Evolutionary conservation across 2,113 vertebrate species (phyloP), one percentile per base, ranked within the genome.

Genomic region (Chionodraco myersi): DNA sequence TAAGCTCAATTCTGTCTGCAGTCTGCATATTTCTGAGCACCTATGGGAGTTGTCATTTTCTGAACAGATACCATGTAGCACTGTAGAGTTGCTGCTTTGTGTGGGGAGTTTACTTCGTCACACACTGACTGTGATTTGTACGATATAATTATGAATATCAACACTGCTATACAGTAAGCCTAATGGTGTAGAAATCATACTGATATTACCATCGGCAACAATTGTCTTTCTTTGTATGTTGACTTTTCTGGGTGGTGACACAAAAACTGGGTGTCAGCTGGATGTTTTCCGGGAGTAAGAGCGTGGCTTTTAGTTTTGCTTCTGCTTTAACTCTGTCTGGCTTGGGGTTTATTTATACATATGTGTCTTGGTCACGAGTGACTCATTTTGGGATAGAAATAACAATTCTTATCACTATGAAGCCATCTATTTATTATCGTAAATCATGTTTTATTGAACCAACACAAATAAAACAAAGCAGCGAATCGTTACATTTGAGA

Each of bases 321-420:
- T 95, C 94, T 93, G 92, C 93, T 92, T 94, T 94, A 45, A 54
- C 6, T 53, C 41, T 26, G 63, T 85, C 79, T 85, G 56, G 10
- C 10, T 68, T 7, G n/a, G 64, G 73, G 21, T 85, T 74, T 90
- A 78, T 88, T 86, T 89, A 59, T 79, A 76, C 60, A 53, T 60
- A 2, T 1, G 9, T 59, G 23, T 65, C 15, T 64, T 62, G 21
- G 11, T 87, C 72, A 81, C 74, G 63, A 75, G 34, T 41, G 59
- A 65, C 70, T 49, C n/a, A 36, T 81, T 76, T 53, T 54, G 16
- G 10, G 2, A 14, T 65, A 11, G n/a, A 61, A 23, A 12, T 21
- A 45, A 61, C 49, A 67, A 13, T 67, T 52, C 52, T 52, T 67
- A 36, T 52, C 5, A 16, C 30, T 12, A 36, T 67, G 2, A 7